phyloP scores from a whole-genome alignment of 2,113 vertebrate species.

The Galeopterus variegatus region DNA sequence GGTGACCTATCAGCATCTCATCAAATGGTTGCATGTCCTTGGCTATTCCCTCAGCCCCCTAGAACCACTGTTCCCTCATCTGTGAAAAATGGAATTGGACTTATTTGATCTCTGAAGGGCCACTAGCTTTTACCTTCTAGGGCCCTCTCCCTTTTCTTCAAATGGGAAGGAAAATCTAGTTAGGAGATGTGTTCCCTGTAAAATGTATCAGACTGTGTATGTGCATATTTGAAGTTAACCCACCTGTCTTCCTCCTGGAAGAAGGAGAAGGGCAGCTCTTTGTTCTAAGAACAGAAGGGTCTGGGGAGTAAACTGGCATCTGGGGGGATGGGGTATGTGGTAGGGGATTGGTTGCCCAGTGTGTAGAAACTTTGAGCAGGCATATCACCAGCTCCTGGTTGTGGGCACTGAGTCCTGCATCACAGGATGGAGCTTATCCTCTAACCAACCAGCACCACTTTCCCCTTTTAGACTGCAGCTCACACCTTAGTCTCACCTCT shows the following conservation, averaged over 20 bases:
- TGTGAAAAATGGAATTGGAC: background rate
- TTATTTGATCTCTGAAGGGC: background rate
- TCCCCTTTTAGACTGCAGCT: too few relatives aligned
- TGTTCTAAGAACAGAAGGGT: too few relatives aligned
- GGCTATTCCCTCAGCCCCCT: background rate
- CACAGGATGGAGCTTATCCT: too few relatives aligned
- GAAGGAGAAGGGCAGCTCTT: too few relatives aligned
- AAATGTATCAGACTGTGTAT: background rate
- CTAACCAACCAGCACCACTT: too few relatives aligned
- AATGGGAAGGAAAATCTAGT: background rate
- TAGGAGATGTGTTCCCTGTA: background rate
- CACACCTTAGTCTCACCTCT: too few relatives aligned
- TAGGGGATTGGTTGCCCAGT: too few relatives aligned
- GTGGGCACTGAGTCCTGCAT: too few relatives aligned
- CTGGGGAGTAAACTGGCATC: too few relatives aligned
- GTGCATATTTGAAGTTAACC: background rate
- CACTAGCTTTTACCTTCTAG: background rate
- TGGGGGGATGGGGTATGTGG: too few relatives aligned
- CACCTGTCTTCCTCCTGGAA: background rate
- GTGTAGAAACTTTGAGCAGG: too few relatives aligned
- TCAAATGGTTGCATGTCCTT: background rate
- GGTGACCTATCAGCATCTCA: constrained; percentile 79
- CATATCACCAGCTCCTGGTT: too few relatives aligned
- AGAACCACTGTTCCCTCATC: background rate
- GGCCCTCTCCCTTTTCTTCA: background rate